Base-by-base conservation (phyloP, 2,797 vertebrate genomes). In the Propithecus deckenii region DNA sequence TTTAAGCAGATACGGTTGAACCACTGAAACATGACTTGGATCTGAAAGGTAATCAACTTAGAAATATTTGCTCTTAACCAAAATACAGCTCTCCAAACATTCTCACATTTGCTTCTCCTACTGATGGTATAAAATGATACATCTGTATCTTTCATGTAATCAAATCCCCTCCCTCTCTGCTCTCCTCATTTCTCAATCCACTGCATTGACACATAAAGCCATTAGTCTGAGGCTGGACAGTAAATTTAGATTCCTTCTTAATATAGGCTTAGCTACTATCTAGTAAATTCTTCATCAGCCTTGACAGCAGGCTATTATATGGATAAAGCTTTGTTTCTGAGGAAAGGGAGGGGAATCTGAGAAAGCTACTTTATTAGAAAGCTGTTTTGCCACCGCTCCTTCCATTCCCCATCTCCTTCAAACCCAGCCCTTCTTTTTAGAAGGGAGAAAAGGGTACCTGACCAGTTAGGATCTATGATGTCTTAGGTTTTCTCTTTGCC, bases 1-100 rank as follows among this genome's bases (percentile, higher is more conserved):
- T 84, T 88, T 81, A 85, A 95, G 48, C 52, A 72, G 92, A 57
- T 79, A 61, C 43, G 92, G 22, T 61, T 91, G 48, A 92, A 83
- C 55, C 84, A 55, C 55, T 89, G 69, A 94, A 95, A 76, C 13
- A 80, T 89, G 84, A 87, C 61, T 96, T 96, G 86, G 74, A 81
- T 72, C 90, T 86, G 55, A 96, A 96, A 80, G 72, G 84, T 76
- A 93, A 67, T 72, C 85, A 86, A 72, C 50, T 55, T 86, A 78
- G 79, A 89, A 93, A 91, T 63, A 75, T 86, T 78, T 96, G 52
- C 55, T 95, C 9, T 94, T 91, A 85, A 50, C 52, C 76, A 92
- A 74, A 93, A 92, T 74, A 86, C 2, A 48, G 12, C 52, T 91
- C 61, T 88, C 83, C 30, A 85, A 57, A 86, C 75, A 88, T 92